Evolutionary conservation across 1,140 invertebrate genomes (phyloP), one percentile per base, ranked within the genome.

Genomic region (Drosophila baimaii): DNA sequence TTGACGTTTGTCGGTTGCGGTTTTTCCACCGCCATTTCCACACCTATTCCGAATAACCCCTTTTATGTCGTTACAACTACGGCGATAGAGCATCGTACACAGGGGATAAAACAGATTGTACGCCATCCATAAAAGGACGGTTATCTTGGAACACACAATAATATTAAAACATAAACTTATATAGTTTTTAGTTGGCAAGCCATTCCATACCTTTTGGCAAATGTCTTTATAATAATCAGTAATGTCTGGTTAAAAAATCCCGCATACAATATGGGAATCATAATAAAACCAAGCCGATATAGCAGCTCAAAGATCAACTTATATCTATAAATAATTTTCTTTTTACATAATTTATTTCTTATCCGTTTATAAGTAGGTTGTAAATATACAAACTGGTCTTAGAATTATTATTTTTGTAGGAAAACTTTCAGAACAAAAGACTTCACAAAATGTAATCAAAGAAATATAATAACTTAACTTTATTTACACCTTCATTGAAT

Each of bases 1-100:
- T 79, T 77, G 79, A 81, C 79, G 73, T 77, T 80, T 81, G 59
- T 73, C 76, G 62, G 52, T 65, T 56, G 66, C 56, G 71, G 52
- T 74, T 71, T 69, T 69, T 54, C 41, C 66, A 51, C 47, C 65
- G 68, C 43, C 52, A 19, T 33, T 57, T 29, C 68, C 65, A 35
- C 51, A 63, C 61, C 56, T 63, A 63, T 63, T 61, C 19, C 19
- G 12, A 63, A 63, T 35, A 61, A 23, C 54, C 61, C 55, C 25
- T 63, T 56, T 57, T 31, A 52, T 52, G 49, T 27, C 19, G 25
- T 25, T 15, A 25, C 27, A 17, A 55, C n/a, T 47, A 19, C 27
- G 43, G 33, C 21, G 13, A 33, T 10, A 23, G 71, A 35, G 46
- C 35, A 23, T 66, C 29, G 17, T 27, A 15, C 59, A 64, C 41